Base-by-base conservation (phyloP, 1,140 invertebrate species). In the Bombus sylvicola region DNA sequence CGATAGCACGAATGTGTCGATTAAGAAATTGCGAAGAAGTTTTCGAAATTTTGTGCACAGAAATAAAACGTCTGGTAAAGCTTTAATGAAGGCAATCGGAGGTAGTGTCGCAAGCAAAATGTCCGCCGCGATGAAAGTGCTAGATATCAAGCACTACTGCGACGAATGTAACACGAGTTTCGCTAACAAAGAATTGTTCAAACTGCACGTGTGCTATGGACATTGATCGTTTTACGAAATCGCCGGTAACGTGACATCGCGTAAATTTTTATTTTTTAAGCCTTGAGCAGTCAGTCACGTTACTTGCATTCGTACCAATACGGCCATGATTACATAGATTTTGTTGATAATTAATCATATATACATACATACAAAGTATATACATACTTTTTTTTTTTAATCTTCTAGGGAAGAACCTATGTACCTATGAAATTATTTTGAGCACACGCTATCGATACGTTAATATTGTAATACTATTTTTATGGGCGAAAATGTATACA, bases 91-190 rank as follows among this genome's bases (percentile, higher is more conserved):
- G 3, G 10, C 84, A 37, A 68, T 78, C 18, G 73, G 53, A 13
- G 66, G 80, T 22, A 62, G 15, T n/a, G 28, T 53, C 6, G n/a
- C 41, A 12, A 25, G 71, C 28, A 87, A 88, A 13, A 64, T 78
- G 25, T 47, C 53, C 3, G 4, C 79, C 22, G 59, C 85, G 25
- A 59, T 71, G 59, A 87, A 88, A 9, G 1, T 85, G 31, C 25
- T 76, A 25, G 78, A 88, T 31, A 82, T 83, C 9, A 94, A 93
- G 78, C 88, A 90, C 43, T 92, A 88, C 47, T 95, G 94, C 75
- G 93, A 94, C 12, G 89, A 90, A 66, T 94, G 94, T 59, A 90
- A 92, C 62, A 68, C 81, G 5, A 87, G 83, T n/a, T 94, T 94
- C 39, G 64, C 47, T 43, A 93, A 90, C 43, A 92, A 86, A 59